phyloP scores from a whole-genome alignment of 2,797 vertebrate genomes.

The Falco rusticolus region DNA sequence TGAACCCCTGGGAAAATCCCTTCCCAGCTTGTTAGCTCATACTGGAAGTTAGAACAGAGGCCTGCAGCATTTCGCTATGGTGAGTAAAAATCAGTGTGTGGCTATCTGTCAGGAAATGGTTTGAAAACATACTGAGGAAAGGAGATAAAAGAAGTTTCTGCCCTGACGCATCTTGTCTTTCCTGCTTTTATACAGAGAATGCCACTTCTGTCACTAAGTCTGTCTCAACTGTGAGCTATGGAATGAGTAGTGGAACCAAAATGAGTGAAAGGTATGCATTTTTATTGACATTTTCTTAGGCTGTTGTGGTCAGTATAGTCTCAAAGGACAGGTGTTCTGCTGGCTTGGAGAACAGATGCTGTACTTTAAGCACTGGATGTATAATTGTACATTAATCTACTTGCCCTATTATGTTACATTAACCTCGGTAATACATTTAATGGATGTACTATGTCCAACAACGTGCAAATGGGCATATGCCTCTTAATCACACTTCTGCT shows the following conservation, averaged over 20 bases:
- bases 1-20: not conserved
- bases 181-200: conserved; percentile 75
- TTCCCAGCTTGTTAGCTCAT: not conserved
- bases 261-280: conserved; percentile 58
- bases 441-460: not conserved
- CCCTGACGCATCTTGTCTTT: not conserved
- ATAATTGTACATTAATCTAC: not conserved
- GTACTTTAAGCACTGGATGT: not conserved
- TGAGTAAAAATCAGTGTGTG: not conserved
- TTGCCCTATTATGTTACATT: not conserved
- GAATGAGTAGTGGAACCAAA: not conserved
- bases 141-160: not conserved
- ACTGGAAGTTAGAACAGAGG: not conserved
- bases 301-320: not conserved
- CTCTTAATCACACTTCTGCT: not conserved
- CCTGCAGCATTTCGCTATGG: not conserved
- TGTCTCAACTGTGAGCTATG: conserved; percentile 74
- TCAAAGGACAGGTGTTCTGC: not conserved
- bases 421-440: not conserved
- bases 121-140: not conserved
- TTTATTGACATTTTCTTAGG: not conserved
- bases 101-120: not conserved
- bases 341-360: not conserved
- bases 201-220: conserved; percentile 74
- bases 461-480: not conserved